These are phyloP conservation scores for Butorides virescens DNA, from an alignment of 2,113 vertebrate species.

Conservation along the genomic window DNA sequence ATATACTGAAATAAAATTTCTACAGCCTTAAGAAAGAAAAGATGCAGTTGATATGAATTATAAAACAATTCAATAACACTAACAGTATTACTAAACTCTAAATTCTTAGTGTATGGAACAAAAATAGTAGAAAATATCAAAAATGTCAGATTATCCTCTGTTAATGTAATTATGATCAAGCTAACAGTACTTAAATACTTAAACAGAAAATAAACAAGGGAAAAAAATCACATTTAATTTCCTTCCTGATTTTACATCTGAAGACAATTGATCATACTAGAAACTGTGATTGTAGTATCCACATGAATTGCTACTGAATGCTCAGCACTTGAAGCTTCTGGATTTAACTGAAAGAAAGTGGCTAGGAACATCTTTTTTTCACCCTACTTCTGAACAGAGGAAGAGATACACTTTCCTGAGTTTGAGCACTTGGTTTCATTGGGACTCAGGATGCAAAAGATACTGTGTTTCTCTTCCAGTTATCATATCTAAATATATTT, in stretches of 20 bases:
- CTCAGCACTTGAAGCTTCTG: background rate
- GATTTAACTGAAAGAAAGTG: background rate
- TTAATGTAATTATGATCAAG: background rate
- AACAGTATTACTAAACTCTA: background rate
- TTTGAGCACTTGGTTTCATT: background rate
- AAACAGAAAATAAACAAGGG: background rate
- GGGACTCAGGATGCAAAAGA: background rate
- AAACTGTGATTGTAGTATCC: background rate
- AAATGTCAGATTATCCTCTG: background rate
- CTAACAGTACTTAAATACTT: background rate
- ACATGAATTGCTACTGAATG: background rate
- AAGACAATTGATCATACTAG: background rate
- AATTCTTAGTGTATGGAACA: background rate
- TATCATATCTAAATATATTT: background rate
- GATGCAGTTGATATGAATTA: background rate
- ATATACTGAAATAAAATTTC: background rate
- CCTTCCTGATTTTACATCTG: background rate
- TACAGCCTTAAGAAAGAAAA: background rate
- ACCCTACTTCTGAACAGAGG: background rate
- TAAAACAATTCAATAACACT: background rate
- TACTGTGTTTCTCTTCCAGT: background rate
- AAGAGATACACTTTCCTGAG: background rate
- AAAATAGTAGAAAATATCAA: background rate
- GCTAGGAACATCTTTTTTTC: rapidly evolving
- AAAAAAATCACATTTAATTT: background rate